phyloP scores from a whole-genome alignment of 2,888 invertebrate species.

The Drosophila histrio region DNA sequence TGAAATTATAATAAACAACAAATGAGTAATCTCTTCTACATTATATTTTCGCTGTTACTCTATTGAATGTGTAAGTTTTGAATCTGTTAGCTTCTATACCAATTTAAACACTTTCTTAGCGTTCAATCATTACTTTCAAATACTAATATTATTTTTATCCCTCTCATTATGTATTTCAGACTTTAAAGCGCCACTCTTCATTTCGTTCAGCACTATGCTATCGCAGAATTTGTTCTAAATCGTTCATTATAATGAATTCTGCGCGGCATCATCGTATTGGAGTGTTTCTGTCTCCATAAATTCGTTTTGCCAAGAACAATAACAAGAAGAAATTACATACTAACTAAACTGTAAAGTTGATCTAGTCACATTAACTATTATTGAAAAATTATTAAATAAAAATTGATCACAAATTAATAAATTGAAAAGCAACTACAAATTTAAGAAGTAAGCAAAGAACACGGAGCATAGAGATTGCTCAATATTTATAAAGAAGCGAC shows the following conservation, averaged over 20 bases:
- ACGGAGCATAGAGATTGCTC: slow-evolving; percentile 6
- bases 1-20: slow-evolving; percentile 24
- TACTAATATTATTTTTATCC: background rate
- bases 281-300: slow-evolving; percentile 84
- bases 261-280: slow-evolving; percentile 84
- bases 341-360: slow-evolving; percentile 33
- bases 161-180: slow-evolving; percentile 53
- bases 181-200: slow-evolving; percentile 29
- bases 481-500: slow-evolving; percentile 13
- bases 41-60: background rate
- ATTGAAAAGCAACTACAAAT: background rate
- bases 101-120: too few species aligned
- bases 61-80: background rate
- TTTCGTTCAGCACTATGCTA: slow-evolving; percentile 67
- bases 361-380: slow-evolving; percentile 74
- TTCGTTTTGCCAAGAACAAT: slow-evolving; percentile 26
- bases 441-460: slow-evolving; percentile 2
- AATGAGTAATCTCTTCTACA: background rate
- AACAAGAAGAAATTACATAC: slow-evolving; percentile 19
- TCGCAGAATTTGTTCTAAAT: slow-evolving; percentile 80
- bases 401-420: slow-evolving; percentile 17
- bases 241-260: slow-evolving; percentile 83
- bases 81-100: background rate
- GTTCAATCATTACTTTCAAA: background rate
- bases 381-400: slow-evolving; percentile 8